Evolutionary conservation across 2,797 vertebrate genomes (phyloP).

Genomic region (Sylvia borin): DNA sequence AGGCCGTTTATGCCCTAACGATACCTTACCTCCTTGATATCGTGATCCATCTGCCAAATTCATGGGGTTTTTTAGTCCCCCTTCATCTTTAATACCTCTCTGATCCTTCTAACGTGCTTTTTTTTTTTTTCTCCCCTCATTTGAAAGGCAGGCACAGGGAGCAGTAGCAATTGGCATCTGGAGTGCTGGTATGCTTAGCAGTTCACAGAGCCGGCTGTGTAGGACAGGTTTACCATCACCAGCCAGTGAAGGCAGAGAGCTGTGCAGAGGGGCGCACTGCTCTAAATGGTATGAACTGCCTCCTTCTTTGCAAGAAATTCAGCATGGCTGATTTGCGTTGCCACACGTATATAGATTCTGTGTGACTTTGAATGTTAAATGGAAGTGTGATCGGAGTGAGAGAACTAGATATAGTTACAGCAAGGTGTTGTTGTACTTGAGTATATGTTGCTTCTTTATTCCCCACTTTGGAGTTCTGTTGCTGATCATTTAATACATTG

Average conservation of each 20-base stretch:
- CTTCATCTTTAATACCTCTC: background rate
- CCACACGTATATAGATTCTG: rapidly evolving
- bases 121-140: too few relatives aligned
- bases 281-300: background rate
- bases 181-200: background rate
- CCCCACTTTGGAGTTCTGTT: background rate
- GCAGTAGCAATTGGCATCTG: background rate
- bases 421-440: background rate
- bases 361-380: background rate
- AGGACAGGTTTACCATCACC: background rate
- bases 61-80: too few relatives aligned
- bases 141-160: background rate
- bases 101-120: background rate
- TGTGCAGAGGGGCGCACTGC: background rate
- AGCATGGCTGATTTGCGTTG: background rate
- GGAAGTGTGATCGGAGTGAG: background rate
- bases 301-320: background rate
- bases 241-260: background rate
- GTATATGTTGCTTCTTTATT: background rate
- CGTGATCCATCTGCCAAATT: background rate
- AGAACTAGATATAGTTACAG: background rate
- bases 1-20: background rate
- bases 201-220: background rate
- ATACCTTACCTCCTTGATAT: background rate
- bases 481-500: background rate